These are phyloP conservation scores for Thymelicus acteon DNA, from an alignment of 2,888 invertebrate genomes.

Conservation along the genomic window DNA sequence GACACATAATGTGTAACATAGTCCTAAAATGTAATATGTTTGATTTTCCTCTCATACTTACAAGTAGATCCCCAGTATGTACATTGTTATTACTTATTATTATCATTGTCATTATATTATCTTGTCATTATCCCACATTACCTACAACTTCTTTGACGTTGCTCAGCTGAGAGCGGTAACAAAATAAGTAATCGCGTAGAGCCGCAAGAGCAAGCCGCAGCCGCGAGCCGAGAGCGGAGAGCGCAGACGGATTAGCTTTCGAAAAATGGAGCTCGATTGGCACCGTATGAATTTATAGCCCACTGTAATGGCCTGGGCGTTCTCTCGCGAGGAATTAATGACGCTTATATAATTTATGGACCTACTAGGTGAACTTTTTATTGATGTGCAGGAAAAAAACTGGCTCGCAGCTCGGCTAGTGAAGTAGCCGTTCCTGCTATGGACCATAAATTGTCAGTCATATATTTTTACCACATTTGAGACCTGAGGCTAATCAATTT, in stretches of 20 bases:
- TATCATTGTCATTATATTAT: too few species aligned
- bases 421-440: too few species aligned
- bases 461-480: too few species aligned
- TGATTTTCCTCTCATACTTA: too few species aligned
- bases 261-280: conserved; percentile 28
- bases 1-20: too few species aligned
- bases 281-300: conserved; percentile 26
- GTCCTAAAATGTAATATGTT: too few species aligned
- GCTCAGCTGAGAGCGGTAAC: conserved; percentile 28
- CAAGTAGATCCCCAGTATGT: too few species aligned
- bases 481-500: too few species aligned
- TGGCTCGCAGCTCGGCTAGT: background rate
- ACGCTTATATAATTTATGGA: background rate
- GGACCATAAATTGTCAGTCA: too few species aligned
- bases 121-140: too few species aligned
- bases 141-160: too few species aligned
- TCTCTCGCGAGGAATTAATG: conserved; percentile 26
- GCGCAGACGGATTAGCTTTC: conserved; percentile 24
- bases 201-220: conserved; percentile 9
- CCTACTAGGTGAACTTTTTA: background rate
- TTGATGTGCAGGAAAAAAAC: background rate
- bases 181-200: conserved; percentile 27
- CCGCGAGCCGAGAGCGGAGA: background rate
- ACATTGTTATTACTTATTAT: too few species aligned
- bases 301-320: conserved; percentile 18